Evolutionary conservation across 2,113 vertebrate species (phyloP).

Genomic region (Gnathonemus longibarbis): DNA sequence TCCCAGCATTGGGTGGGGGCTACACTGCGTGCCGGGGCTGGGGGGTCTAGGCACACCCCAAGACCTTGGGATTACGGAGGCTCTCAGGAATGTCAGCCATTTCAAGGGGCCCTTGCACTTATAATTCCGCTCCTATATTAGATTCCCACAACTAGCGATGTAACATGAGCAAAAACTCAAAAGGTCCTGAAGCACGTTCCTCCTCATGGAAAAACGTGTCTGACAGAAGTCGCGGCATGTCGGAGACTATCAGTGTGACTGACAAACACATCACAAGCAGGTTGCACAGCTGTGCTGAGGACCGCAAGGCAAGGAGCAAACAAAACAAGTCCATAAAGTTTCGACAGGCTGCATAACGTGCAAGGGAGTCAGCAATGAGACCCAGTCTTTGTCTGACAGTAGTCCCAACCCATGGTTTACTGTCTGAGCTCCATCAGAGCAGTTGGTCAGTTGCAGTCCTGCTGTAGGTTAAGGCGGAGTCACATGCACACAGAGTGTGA

Average conservation of each 20-base stretch:
- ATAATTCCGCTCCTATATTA: neutral
- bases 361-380: neutral
- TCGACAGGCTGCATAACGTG: neutral
- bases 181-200: neutral
- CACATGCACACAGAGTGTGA: neutral
- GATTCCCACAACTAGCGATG: no score
- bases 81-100: neutral
- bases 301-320: neutral
- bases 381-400: neutral
- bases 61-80: neutral
- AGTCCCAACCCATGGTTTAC: neutral
- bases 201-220: neutral
- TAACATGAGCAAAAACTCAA: neutral
- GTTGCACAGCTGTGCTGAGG: neutral
- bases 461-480: neutral
- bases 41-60: conserved; percentile 9
- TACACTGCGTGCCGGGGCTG: neutral
- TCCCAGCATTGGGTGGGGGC: conserved; percentile 17
- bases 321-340: neutral
- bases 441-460: no score
- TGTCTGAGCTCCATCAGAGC: neutral
- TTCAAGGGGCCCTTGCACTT: conserved; percentile 25
- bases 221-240: conserved; percentile 3
- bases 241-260: neutral
- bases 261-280: neutral